These are phyloP conservation scores for Limnephilus lunatus DNA, from an alignment of 2,888 invertebrate species.

Conservation along the genomic window DNA sequence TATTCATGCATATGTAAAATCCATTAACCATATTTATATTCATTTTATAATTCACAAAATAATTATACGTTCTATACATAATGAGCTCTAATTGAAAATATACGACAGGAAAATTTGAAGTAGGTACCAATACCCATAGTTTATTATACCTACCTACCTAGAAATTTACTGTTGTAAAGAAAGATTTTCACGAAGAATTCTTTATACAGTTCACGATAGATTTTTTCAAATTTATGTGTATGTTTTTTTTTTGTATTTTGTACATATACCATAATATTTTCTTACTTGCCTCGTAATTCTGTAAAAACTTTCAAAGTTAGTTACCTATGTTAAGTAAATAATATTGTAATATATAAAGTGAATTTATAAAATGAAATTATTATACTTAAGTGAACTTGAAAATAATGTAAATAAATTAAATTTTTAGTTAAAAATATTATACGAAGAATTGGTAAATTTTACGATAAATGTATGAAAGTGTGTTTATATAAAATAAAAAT, in stretches of 20 bases:
- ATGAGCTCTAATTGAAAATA: neutral
- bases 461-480: constrained; percentile 8
- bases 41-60: neutral
- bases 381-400: neutral
- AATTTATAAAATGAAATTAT: neutral
- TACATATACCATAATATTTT: neutral
- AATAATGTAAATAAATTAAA: neutral
- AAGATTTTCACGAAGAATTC: neutral
- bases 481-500: constrained; percentile 35
- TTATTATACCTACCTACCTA: neutral
- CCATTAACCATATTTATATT: neutral
- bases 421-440: neutral
- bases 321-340: neutral
- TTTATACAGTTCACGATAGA: neutral
- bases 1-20: neutral
- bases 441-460: neutral
- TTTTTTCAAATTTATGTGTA: neutral
- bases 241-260: neutral
- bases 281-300: neutral
- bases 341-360: neutral
- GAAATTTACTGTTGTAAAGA: neutral
- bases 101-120: neutral
- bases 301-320: neutral
- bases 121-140: neutral
- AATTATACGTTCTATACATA: neutral